Conservation (phyloP, 2,888 invertebrate species). For the Conistra vaccinii region DNA sequence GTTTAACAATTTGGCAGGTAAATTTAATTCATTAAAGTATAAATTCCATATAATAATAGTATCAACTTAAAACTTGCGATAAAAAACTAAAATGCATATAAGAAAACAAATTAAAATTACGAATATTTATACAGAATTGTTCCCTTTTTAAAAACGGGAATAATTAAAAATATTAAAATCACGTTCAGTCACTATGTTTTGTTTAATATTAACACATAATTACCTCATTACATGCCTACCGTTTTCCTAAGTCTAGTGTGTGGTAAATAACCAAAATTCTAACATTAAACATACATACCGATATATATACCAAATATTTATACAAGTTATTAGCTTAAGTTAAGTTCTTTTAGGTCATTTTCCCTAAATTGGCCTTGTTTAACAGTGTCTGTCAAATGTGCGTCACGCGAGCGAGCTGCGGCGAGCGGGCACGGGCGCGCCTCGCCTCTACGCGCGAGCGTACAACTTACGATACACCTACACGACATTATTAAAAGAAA, state of each 20-base stretch:
- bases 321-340: slow-evolving; percentile 91
- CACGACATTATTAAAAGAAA: slow-evolving; percentile 86
- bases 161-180: slow-evolving; percentile 87
- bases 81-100: slow-evolving; percentile 89
- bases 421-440: slow-evolving; percentile 62
- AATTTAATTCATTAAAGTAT: slow-evolving; percentile 88
- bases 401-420: slow-evolving; percentile 71
- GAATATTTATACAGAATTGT: slow-evolving; percentile 89
- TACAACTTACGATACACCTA: slow-evolving; percentile 58
- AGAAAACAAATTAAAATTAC: slow-evolving; percentile 89
- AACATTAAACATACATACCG: slow-evolving; percentile 91
- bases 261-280: slow-evolving; percentile 91
- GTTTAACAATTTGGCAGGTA: slow-evolving; percentile 88
- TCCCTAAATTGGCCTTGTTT: slow-evolving; percentile 89
- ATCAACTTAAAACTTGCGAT: slow-evolving; percentile 88
- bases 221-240: slow-evolving; percentile 89
- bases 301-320: slow-evolving; percentile 91
- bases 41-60: slow-evolving; percentile 82
- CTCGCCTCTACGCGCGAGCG: slow-evolving; percentile 53
- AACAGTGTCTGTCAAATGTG: slow-evolving; percentile 88
- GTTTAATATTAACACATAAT: slow-evolving; percentile 90
- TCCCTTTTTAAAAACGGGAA: slow-evolving; percentile 85
- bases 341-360: slow-evolving; percentile 89
- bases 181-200: slow-evolving; percentile 90
- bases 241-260: slow-evolving; percentile 90